Percentiles rank a stretch among this genome's conserved stretches.
These are phyloP conservation scores for Bucco capensis DNA, from an alignment of 2,113 vertebrate species.

Conservation along the genomic window DNA sequence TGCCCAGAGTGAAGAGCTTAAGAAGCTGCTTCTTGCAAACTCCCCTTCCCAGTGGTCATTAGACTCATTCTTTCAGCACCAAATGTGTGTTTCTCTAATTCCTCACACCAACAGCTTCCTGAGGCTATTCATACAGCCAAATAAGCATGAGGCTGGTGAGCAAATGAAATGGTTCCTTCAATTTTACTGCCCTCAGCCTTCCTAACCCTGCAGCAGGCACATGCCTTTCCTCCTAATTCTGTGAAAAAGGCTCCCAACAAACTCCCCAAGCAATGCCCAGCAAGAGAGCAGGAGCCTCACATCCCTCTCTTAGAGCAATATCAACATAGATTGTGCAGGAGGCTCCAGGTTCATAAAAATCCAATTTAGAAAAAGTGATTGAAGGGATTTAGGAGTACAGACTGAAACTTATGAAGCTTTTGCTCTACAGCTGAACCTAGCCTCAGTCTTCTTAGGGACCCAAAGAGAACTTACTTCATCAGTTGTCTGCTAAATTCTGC, in stretches of 20 bases:
- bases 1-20: neutral
- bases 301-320: neutral
- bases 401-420: neutral
- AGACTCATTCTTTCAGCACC: neutral
- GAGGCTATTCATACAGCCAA: neutral
- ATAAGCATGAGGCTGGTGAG: neutral
- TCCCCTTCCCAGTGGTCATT: neutral
- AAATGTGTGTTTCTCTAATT: neutral
- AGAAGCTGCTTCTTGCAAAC: neutral
- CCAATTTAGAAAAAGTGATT: neutral
- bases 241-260: neutral
- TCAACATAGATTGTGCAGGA: neutral
- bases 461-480: neutral
- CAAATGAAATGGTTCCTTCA: neutral
- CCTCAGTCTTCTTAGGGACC: neutral
- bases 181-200: neutral
- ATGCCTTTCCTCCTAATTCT: accelerated
- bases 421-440: neutral
- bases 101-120: neutral
- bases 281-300: neutral
- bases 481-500: neutral
- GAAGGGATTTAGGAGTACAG: neutral
- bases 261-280: neutral
- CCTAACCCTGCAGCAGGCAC: neutral
- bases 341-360: neutral